Percentiles rank a stretch among this genome's conserved stretches.
phyloP scores from a whole-genome alignment of 2,797 vertebrate species.

The Fratercula arctica region DNA sequence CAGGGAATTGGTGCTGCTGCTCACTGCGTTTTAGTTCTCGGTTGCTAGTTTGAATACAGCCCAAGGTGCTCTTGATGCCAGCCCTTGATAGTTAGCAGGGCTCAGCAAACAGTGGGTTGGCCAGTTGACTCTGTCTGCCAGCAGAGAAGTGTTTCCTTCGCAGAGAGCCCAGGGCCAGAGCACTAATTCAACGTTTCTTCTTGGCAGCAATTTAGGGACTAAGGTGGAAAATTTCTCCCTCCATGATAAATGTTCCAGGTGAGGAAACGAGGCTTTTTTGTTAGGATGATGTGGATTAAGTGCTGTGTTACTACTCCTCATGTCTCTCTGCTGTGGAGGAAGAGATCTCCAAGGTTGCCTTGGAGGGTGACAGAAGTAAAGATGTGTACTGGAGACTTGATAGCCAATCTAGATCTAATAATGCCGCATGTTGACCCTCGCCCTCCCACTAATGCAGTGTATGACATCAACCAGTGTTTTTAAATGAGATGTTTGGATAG shows the following conservation, averaged over 20 bases:
- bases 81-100: neutral
- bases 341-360: neutral
- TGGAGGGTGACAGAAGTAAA: neutral
- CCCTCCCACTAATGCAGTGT: neutral
- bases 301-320: neutral
- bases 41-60: neutral
- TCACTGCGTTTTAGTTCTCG: neutral
- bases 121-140: neutral
- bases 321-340: neutral
- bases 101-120: neutral
- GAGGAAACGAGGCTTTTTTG: neutral
- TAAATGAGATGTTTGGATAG: neutral
- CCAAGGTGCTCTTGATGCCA: constrained; percentile 15
- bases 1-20: neutral
- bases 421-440: neutral
- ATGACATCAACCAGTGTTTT: neutral
- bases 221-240: neutral
- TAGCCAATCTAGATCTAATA: neutral
- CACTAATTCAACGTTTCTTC: neutral
- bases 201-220: neutral
- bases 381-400: neutral
- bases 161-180: neutral
- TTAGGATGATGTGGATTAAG: neutral
- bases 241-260: neutral
- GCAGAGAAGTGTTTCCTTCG: neutral